Evolutionary conservation across 2,113 vertebrate species (phyloP), one percentile per base, ranked within the genome.

Genomic region (Catharus bicknelli): DNA sequence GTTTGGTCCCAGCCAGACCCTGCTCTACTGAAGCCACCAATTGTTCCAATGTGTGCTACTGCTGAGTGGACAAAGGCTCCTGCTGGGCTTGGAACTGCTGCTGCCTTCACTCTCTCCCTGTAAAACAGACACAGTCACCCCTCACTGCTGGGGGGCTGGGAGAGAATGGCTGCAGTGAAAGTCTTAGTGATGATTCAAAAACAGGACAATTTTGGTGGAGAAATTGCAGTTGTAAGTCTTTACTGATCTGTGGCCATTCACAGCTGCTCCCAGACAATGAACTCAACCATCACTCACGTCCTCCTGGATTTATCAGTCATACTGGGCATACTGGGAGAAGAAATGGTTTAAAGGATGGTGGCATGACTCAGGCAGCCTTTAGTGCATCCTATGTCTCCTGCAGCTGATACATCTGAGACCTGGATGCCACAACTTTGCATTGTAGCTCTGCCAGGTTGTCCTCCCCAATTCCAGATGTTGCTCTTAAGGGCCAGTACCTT

Each of bases 51-150:
- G 1, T 3, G 1, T 62, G 38, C 38, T 26, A 3, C 16, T 3
- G 2, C 29, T 0, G 3, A 58, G 21, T 0, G 0, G 53, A 63
- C 53, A 63, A n/a, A 79, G 18, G 27, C 30, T 64, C n/a, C 53
- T 62, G 47, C 16, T 0, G 0, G 38, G 19, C 22, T 75, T 1
- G 2, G 36, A 32, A 27, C 27, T 1, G 1, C 47, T 26, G 30
- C 7, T 45, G 34, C 61, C 61, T 70, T 62, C 23, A 34, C 32
- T 62, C 14, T 9, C 45, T 9, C 7, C 25, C 45, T 29, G 16
- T 62, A 19, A 61, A 66, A 66, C 2, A 17, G 30, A 21, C 53
- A 15, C 2, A 17, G 27, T 16, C 53, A 13, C 17, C 7, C 5
- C 1, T 25, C 0, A 0, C 20, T 34, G 61, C 48, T 14, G 14